These are phyloP conservation scores for Pterois miles DNA, from an alignment of 2,797 vertebrate genomes.

Conservation along the genomic window DNA sequence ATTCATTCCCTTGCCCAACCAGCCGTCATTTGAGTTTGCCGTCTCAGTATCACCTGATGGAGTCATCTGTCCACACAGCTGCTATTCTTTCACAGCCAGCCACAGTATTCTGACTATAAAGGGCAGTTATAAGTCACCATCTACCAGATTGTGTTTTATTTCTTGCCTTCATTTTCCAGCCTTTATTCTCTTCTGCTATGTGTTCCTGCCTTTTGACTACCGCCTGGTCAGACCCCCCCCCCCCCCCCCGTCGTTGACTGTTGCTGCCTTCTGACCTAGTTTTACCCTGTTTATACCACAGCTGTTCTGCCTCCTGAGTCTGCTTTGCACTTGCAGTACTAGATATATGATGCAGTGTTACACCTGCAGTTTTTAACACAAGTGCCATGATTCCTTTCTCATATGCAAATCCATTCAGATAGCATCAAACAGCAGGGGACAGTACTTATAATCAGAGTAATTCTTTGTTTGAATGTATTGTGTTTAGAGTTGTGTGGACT, in stretches of 20 bases:
- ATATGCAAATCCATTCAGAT: conserved; percentile 19
- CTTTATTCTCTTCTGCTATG: background rate
- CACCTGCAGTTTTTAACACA: conserved; percentile 26
- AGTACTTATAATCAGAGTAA: background rate
- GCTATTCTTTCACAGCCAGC: background rate
- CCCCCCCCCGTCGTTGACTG: background rate
- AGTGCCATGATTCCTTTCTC: conserved; percentile 5
- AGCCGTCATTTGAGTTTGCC: background rate
- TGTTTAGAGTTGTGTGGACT: background rate
- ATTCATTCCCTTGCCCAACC: background rate
- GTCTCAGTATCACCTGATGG: background rate
- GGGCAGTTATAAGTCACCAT: background rate
- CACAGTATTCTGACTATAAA: background rate
- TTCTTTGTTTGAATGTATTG: background rate
- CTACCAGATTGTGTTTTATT: background rate
- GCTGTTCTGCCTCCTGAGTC: conserved; percentile 31
- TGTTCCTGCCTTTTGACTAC: background rate
- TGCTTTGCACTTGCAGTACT: background rate
- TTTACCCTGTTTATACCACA: conserved; percentile 6
- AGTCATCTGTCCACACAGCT: conserved; percentile 5
- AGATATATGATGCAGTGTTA: background rate
- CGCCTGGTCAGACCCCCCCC: background rate
- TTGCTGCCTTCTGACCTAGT: conserved; percentile 45
- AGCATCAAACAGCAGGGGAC: conserved; percentile 15
- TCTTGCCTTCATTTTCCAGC: background rate